A percentile compares a stretch with the other conserved stretches of the same genome.
phyloP scores from a whole-genome alignment of 2,113 vertebrate genomes.

The Galemys pyrenaicus region DNA sequence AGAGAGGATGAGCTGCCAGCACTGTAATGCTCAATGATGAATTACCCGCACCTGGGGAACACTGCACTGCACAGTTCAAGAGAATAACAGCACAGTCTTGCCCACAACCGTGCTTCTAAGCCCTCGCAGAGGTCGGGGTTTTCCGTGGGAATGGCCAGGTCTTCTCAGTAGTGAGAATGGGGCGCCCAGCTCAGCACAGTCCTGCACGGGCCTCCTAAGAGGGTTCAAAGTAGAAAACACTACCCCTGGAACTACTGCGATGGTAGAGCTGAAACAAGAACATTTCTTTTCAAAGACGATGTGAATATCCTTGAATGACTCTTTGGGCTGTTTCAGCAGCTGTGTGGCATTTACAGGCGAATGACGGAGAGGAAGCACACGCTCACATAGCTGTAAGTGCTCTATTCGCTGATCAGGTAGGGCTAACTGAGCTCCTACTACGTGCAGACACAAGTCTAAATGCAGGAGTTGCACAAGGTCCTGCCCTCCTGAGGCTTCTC shows the following conservation, averaged over 20 bases:
- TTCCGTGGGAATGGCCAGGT: neutral
- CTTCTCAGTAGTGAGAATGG: neutral
- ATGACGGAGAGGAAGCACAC: neutral
- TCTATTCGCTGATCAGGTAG: neutral
- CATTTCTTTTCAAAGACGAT: conserved; percentile 7
- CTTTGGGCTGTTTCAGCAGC: neutral
- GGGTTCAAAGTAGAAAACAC: neutral
- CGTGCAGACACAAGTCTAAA: no score
- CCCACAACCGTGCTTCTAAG: neutral
- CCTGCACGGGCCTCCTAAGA: rapidly evolving
- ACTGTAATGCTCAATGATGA: neutral
- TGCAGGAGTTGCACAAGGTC: neutral
- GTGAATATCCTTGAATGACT: neutral
- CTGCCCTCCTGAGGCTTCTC: neutral
- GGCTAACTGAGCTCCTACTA: neutral
- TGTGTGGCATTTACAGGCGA: neutral
- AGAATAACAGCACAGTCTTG: neutral
- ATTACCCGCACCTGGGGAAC: neutral
- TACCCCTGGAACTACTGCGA: rapidly evolving
- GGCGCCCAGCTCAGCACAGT: neutral
- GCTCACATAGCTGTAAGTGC: rapidly evolving
- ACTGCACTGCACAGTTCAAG: rapidly evolving
- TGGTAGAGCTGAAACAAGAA: neutral
- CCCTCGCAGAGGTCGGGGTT: neutral
- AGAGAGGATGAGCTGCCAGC: neutral